A percentile compares a stretch with the other conserved stretches of the same genome.
Conservation (phyloP, 2,888 invertebrate species). For the Flabesymbios commensalis region DNA sequence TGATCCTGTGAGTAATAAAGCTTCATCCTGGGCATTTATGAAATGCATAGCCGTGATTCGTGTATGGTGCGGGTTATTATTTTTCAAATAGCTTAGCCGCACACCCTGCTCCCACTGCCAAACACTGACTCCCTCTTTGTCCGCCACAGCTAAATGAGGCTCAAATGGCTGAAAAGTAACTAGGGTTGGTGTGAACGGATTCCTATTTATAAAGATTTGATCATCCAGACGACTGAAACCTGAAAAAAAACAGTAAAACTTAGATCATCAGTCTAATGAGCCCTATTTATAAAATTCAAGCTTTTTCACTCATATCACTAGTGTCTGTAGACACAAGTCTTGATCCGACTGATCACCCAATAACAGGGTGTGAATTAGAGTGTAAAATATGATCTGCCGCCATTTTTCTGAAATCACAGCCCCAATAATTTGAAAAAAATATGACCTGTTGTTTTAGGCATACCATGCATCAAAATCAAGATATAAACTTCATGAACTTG, state of each 20-base stretch:
- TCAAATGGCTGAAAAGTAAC: constrained; percentile 89
- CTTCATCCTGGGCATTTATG: constrained; percentile 82
- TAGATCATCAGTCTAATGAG: too few species aligned
- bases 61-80: constrained; percentile 59
- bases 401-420: too few species aligned
- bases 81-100: constrained; percentile 68
- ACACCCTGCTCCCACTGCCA: constrained; percentile 83
- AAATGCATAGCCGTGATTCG: constrained; percentile 83
- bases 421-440: too few species aligned
- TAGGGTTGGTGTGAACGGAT: constrained; percentile 76
- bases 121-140: constrained; percentile 80
- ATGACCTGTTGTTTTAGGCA: too few species aligned
- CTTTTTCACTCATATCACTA: too few species aligned
- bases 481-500: too few species aligned
- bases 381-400: too few species aligned
- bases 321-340: too few species aligned
- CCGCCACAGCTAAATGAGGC: constrained; percentile 83
- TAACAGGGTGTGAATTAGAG: too few species aligned
- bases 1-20: constrained; percentile 75
- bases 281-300: too few species aligned
- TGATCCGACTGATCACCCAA: too few species aligned
- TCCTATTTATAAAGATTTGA: constrained; percentile 81
- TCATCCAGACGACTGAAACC: constrained; percentile 74
- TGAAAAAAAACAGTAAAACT: constrained; percentile 49
- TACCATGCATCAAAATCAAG: too few species aligned